Percentiles rank a stretch among this genome's conserved stretches.
Conservation (phyloP, 2,888 invertebrate species). For the Caenorhabditis zanzibari region DNA sequence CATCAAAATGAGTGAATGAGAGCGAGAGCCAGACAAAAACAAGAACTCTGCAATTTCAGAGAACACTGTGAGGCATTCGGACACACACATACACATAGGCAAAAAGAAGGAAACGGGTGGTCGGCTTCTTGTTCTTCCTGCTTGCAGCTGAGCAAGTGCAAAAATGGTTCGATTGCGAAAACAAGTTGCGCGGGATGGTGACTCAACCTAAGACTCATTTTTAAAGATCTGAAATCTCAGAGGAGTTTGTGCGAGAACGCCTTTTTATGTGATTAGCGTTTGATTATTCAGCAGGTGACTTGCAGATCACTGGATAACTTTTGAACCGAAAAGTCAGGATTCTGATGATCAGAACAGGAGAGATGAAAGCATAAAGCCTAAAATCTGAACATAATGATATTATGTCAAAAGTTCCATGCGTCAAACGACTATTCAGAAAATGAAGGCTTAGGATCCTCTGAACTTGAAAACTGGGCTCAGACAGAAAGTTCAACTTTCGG, state of each 20-base stretch:
- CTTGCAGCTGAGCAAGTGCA: constrained; percentile 47
- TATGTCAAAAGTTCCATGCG: too few relatives aligned
- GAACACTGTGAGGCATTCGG: constrained; percentile 41
- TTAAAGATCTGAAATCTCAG: constrained; percentile 12
- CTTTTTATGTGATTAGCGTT: background rate
- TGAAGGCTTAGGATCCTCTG: too few relatives aligned
- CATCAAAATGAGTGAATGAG: constrained; percentile 35
- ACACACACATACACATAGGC: background rate
- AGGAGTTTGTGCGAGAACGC: background rate
- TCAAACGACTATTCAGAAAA: too few relatives aligned
- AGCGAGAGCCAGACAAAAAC: constrained; percentile 35
- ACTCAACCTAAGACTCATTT: background rate
- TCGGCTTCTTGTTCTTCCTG: constrained; percentile 19
- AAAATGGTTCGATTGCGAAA: constrained; percentile 44
- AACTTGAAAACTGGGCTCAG: too few relatives aligned
- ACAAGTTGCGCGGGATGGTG: constrained; percentile 46
- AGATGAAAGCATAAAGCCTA: too few relatives aligned
- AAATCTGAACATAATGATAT: too few relatives aligned
- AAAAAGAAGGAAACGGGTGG: constrained; percentile 32
- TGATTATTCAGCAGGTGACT: constrained; percentile 1
- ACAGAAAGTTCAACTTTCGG: too few relatives aligned
- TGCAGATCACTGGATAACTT: background rate
- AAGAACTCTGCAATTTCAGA: constrained; percentile 47
- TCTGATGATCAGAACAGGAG: too few relatives aligned
- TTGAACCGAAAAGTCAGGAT: background rate